phyloP scores from a whole-genome alignment of 2,888 invertebrate species.

The Teinopalpus imperialis region DNA sequence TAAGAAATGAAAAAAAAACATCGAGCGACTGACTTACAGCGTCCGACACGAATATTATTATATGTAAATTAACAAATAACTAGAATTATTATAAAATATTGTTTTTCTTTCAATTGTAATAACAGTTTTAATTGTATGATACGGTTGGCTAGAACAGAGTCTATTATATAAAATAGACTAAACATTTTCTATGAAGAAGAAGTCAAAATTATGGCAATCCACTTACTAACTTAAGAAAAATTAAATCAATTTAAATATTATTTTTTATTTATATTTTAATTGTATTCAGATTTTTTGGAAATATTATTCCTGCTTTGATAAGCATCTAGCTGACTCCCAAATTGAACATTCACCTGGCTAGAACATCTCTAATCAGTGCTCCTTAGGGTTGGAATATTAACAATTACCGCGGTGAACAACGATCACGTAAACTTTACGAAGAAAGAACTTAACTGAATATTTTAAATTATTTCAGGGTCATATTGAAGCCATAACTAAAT shows the following conservation, averaged over 20 bases:
- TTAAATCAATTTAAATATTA: no score
- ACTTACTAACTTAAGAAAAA: constrained; percentile 33
- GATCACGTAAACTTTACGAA: not conserved
- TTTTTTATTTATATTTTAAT: no score
- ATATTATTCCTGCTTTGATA: constrained; percentile 51
- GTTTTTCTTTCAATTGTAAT: no score
- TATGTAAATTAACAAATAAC: no score
- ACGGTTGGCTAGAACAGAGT: no score
- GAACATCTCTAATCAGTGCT: constrained; percentile 46
- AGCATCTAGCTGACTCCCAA: constrained; percentile 39
- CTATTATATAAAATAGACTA: no score
- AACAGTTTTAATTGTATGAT: no score
- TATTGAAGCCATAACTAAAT: not conserved
- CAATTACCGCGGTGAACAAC: not conserved
- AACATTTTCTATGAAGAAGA: no score
- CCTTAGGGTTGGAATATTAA: constrained; percentile 14
- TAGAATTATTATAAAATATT: no score
- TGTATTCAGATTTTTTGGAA: constrained; percentile 49
- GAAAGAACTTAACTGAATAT: not conserved
- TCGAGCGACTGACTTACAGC: no score
- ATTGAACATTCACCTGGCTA: constrained; percentile 44
- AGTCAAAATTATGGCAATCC: constrained; percentile 27
- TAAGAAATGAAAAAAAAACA: no score
- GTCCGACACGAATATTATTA: no score
- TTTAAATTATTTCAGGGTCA: not conserved